Percentiles rank a stretch among this genome's conserved stretches.
phyloP scores from a whole-genome alignment of 2,888 invertebrate species.

The Onchidella celtica region DNA sequence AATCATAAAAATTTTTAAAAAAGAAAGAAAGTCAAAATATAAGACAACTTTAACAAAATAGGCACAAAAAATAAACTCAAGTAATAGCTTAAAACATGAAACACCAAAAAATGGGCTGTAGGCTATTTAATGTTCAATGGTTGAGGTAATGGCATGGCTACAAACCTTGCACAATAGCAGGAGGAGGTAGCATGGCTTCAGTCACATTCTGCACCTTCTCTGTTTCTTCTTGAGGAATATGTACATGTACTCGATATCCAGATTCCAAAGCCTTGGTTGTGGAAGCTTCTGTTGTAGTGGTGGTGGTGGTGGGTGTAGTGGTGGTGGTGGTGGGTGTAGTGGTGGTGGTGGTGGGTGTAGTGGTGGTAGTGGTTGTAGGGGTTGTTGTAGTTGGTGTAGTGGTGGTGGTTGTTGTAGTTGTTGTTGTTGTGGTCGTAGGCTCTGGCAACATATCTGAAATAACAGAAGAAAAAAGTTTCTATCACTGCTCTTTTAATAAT shows the following conservation, averaged over 20 bases:
- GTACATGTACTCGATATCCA: slow-evolving; percentile 14
- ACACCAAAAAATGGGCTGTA: no score
- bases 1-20: no score
- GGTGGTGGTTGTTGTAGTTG: not conserved
- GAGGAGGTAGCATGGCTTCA: not conserved
- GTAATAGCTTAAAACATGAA: no score
- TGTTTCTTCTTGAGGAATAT: no score
- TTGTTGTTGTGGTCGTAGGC: slow-evolving; percentile 22
- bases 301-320: not conserved
- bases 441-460: slow-evolving; percentile 37
- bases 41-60: no score
- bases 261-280: slow-evolving; percentile 15
- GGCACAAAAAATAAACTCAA: no score
- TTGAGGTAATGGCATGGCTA: no score
- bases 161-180: not conserved
- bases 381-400: slow-evolving; percentile 17
- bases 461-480: not conserved
- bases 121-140: no score
- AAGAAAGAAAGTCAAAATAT: no score
- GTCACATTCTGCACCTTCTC: not conserved
- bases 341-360: not conserved
- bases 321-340: not conserved
- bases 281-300: not conserved
- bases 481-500: no score
- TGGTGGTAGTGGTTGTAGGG: not conserved